A percentile compares a stretch with the other conserved stretches of the same genome.
These are phyloP conservation scores for Buathra laborator DNA, from an alignment of 2,888 invertebrate genomes.

Conservation along the genomic window DNA sequence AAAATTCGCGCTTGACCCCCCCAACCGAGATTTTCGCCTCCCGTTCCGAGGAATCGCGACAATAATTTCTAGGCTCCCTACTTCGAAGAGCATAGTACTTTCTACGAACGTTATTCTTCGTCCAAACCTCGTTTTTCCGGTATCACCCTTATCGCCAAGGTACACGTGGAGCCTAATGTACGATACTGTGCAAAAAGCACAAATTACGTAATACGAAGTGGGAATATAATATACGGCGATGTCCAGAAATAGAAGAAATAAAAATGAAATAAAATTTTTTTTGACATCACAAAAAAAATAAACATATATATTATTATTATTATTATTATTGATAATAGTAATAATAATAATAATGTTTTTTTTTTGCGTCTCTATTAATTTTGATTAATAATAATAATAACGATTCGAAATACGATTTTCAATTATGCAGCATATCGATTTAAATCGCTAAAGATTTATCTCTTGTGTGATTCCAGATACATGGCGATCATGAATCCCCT, in stretches of 20 bases:
- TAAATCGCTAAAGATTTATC: background rate
- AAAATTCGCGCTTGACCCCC: background rate
- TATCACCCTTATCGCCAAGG: conserved; percentile 15
- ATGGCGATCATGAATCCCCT: conserved; percentile 98
- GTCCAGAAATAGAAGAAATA: background rate
- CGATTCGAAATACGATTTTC: background rate
- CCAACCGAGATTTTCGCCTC: conserved; percentile 2
- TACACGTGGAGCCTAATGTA: background rate
- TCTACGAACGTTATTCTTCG: background rate
- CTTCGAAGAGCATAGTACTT: background rate
- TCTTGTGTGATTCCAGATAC: conserved; percentile 89
- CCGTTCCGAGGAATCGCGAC: background rate
- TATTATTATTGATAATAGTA: too few relatives aligned
- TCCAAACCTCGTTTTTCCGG: background rate
- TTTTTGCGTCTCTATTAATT: too few relatives aligned
- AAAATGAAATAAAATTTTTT: background rate
- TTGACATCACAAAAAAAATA: too few relatives aligned
- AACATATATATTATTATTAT: too few relatives aligned
- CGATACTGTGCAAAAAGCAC: background rate
- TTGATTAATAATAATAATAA: too few relatives aligned
- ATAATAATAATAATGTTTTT: too few relatives aligned
- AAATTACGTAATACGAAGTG: background rate
- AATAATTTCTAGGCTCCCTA: conserved; percentile 3
- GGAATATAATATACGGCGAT: background rate
- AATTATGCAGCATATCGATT: background rate